A percentile compares a stretch with the other conserved stretches of the same genome.
Conservation (phyloP, 2,888 invertebrate species). For the Apoda limacodes region DNA sequence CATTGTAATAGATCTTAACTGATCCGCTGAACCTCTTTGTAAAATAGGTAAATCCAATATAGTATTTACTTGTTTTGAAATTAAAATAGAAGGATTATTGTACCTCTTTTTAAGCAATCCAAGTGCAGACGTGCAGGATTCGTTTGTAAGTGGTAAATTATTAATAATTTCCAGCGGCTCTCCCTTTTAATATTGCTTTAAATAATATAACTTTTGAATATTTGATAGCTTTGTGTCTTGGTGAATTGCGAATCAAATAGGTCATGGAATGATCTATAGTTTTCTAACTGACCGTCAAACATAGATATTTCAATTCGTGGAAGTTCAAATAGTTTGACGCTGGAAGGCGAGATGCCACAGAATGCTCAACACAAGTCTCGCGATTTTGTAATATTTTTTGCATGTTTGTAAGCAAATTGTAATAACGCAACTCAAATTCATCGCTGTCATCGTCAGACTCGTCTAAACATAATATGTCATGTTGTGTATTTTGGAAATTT, state of each 20-base stretch:
- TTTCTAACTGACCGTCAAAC: background rate
- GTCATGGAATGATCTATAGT: background rate
- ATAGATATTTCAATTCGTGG: background rate
- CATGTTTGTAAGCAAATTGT: background rate
- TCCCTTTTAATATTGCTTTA: constrained; percentile 5
- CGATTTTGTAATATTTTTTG: no score
- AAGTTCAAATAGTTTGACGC: background rate
- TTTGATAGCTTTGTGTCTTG: no score
- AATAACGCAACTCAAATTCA: background rate
- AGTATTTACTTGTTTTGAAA: no score
- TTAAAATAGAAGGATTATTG: no score
- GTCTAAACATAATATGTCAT: background rate
- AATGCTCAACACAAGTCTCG: background rate
- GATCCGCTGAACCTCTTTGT: no score
- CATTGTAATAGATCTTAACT: no score
- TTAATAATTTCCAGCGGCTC: constrained; percentile 2
- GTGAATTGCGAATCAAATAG: no score
- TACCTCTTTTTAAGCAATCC: no score
- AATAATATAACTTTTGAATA: constrained; percentile 2
- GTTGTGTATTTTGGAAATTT: background rate
- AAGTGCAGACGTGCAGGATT: constrained; percentile 2
- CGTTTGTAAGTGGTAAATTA: constrained; percentile 1
- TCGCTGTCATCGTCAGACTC: background rate
- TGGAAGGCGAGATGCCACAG: background rate
- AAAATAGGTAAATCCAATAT: no score